These are phyloP conservation scores for Scelioninae gen. 1 DNA, from an alignment of 2,888 invertebrate genomes.

Conservation along the genomic window DNA sequence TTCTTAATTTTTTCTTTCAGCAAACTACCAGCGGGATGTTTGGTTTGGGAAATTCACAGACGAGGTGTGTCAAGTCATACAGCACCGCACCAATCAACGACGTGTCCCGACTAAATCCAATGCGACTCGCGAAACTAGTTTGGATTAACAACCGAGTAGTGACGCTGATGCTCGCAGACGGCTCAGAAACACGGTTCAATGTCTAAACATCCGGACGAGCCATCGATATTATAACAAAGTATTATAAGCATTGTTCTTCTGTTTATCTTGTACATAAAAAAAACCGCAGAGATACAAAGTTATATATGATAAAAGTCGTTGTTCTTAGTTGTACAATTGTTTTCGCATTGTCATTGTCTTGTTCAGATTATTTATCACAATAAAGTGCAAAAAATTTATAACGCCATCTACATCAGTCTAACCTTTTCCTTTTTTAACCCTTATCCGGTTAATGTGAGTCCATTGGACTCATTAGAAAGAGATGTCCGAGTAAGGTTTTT, in stretches of 20 bases:
- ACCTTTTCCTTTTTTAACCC: too few relatives aligned
- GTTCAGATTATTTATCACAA: slow-evolving; percentile 64
- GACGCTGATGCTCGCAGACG: slow-evolving; percentile 97
- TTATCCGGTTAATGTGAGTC: too few relatives aligned
- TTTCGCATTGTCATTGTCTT: slow-evolving; percentile 58
- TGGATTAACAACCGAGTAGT: slow-evolving; percentile 98
- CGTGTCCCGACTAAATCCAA: slow-evolving; percentile 93
- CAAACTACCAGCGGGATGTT: slow-evolving; percentile 94
- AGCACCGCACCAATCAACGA: slow-evolving; percentile 97
- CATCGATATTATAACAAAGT: slow-evolving; percentile 47
- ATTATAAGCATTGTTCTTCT: slow-evolving; percentile 55
- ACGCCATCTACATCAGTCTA: too few relatives aligned
- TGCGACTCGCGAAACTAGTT: slow-evolving; percentile 95
- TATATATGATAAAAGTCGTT: slow-evolving; percentile 50
- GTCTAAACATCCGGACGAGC: slow-evolving; percentile 85
- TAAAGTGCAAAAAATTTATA: slow-evolving; percentile 50
- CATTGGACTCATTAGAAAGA: too few relatives aligned
- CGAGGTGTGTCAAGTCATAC: slow-evolving; percentile 97
- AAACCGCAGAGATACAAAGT: slow-evolving; percentile 29
- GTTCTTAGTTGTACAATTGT: slow-evolving; percentile 64
- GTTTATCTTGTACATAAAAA: slow-evolving; percentile 58
- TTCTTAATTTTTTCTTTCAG: slow-evolving; percentile 76
- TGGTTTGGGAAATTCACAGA: slow-evolving; percentile 98
- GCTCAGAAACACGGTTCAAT: slow-evolving; percentile 94
- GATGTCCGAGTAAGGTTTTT: too few relatives aligned